Conservation (phyloP, 1,140 invertebrate genomes). For the Anadara kagoshimensis region DNA sequence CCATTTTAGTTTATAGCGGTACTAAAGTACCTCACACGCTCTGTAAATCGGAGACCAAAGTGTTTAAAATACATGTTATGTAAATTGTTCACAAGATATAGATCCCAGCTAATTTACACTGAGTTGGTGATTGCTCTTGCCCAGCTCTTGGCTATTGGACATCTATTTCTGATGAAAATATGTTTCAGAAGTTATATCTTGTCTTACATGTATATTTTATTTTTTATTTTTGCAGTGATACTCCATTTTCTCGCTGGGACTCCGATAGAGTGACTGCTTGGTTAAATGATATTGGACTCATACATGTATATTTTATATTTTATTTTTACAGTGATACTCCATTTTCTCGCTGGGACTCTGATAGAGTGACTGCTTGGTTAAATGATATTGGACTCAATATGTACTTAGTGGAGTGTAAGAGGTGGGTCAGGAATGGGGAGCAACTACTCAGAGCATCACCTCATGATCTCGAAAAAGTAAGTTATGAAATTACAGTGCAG, state of each 20-base stretch:
- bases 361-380: conserved; percentile 92
- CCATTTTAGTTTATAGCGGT: too few species aligned
- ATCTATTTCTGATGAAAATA: too few species aligned
- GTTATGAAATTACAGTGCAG: background rate
- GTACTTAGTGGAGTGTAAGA: conserved; percentile 85
- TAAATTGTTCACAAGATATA: too few species aligned
- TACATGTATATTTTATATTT: conserved; percentile 5
- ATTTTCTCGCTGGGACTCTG: conserved; percentile 84
- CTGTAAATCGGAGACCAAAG: too few species aligned
- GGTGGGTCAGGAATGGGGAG: conserved; percentile 87
- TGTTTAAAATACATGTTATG: too few species aligned
- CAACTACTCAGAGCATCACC: conserved; percentile 87
- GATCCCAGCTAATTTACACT: too few species aligned
- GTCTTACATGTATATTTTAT: background rate
- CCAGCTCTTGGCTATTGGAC: too few species aligned
- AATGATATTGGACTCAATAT: conserved; percentile 88
- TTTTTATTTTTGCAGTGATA: conserved; percentile 53
- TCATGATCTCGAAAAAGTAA: conserved; percentile 90
- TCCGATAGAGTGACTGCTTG: conserved; percentile 90
- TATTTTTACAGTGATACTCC: conserved; percentile 65
- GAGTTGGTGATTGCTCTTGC: too few species aligned
- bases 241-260: conserved; percentile 82
- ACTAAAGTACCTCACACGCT: too few species aligned
- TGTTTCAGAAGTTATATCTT: too few species aligned
- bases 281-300: conserved; percentile 88